These are phyloP conservation scores for Pollimyrus isidori DNA, from an alignment of 2,113 vertebrate genomes.

Conservation along the genomic window DNA sequence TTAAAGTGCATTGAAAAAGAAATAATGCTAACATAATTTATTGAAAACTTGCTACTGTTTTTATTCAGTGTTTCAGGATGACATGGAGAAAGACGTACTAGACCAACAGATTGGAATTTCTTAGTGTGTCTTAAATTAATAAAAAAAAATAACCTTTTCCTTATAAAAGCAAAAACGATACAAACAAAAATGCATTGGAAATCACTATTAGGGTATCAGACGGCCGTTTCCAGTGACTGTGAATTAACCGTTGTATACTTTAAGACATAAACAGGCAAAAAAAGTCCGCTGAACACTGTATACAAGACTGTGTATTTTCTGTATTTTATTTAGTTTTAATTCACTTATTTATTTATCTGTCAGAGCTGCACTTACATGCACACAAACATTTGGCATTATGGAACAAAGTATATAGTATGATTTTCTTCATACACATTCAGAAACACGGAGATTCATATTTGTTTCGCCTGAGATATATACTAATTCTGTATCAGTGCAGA, in stretches of 20 bases:
- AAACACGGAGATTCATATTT: neutral
- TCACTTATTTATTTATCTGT: constrained; percentile 18
- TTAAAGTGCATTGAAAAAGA: constrained; percentile 47
- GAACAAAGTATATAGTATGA: constrained; percentile 26
- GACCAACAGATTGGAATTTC: constrained; percentile 46
- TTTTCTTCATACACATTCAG: constrained; percentile 31
- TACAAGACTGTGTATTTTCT: constrained; percentile 30
- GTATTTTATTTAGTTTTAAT: neutral
- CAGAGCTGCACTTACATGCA: constrained; percentile 20
- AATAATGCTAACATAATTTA: constrained; percentile 65
- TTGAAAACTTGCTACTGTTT: constrained; percentile 62
- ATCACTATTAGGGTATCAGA: constrained; percentile 71
- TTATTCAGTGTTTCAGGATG: constrained; percentile 62
- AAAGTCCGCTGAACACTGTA: constrained; percentile 57
- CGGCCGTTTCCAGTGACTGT: constrained; percentile 80
- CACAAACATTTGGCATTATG: constrained; percentile 35
- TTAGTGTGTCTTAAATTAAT: constrained; percentile 61
- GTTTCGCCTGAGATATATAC: neutral
- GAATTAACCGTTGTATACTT: constrained; percentile 82
- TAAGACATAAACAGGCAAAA: constrained; percentile 61
- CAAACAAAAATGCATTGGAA: constrained; percentile 58
- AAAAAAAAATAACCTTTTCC: constrained; percentile 53
- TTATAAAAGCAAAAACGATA: constrained; percentile 60
- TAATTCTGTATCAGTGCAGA: constrained; percentile 40
- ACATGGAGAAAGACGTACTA: constrained; percentile 40